Conservation (phyloP, 2,888 invertebrate genomes). For the Leucoma salicis region DNA sequence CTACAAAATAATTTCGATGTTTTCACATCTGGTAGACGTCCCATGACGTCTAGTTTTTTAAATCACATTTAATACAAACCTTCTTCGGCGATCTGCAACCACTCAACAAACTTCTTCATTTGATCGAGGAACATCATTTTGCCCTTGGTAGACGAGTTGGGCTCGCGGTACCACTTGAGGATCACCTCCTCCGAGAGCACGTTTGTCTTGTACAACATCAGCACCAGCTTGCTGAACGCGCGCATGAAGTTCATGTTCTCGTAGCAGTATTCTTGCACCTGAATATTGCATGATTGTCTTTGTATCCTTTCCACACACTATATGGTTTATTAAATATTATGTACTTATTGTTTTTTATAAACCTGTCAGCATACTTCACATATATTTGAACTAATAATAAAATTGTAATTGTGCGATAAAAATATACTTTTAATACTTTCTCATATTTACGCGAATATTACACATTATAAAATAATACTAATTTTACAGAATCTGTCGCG, state of each 20-base stretch:
- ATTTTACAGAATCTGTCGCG: too few species aligned
- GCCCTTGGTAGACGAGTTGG: slow-evolving; percentile 94
- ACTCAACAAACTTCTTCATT: slow-evolving; percentile 98
- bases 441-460: too few species aligned
- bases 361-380: neutral
- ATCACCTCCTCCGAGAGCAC: slow-evolving; percentile 97
- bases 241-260: slow-evolving; percentile 99
- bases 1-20: too few species aligned
- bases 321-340: too few species aligned
- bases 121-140: slow-evolving; percentile 99
- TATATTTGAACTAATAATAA: too few species aligned
- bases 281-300: neutral
- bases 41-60: too few species aligned
- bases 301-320: too few species aligned
- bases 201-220: slow-evolving; percentile 98
- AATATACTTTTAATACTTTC: too few species aligned
- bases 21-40: too few species aligned
- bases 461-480: too few species aligned
- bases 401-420: too few species aligned
- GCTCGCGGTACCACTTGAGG: slow-evolving; percentile 97
- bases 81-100: slow-evolving; percentile 98
- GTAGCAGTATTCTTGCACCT: slow-evolving; percentile 98
- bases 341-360: too few species aligned
- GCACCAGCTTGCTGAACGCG: slow-evolving; percentile 97
- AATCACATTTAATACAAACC: slow-evolving; percentile 54